These are phyloP conservation scores for Heterocephalus glaber DNA, from an alignment of 2,113 vertebrate species.

Conservation along the genomic window DNA sequence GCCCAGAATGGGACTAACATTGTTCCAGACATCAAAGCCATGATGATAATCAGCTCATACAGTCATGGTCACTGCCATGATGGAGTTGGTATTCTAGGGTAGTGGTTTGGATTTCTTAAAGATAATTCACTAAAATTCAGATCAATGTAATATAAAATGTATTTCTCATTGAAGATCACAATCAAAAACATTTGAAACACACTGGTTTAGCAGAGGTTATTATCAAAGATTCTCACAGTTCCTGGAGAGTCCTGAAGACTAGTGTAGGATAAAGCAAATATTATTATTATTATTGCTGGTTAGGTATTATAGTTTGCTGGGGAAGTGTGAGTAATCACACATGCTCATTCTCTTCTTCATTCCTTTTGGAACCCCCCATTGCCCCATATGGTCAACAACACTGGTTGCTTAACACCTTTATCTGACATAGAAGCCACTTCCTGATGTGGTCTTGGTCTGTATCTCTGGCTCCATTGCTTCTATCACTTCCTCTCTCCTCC, in stretches of 20 bases:
- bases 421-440: not conserved
- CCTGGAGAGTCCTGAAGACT: not conserved
- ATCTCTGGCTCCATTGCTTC: not conserved
- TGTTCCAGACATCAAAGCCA: not conserved
- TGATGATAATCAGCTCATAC: not conserved
- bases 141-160: not conserved
- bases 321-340: not conserved
- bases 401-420: not conserved
- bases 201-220: not conserved
- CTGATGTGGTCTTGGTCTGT: not conserved
- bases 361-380: not conserved
- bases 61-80: not conserved
- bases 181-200: not conserved
- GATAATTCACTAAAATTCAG: conserved; percentile 27
- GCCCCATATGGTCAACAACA: not conserved
- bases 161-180: not conserved
- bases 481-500: not conserved
- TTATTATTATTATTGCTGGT: not conserved
- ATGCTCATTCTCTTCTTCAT: not conserved
- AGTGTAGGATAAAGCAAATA: not conserved
- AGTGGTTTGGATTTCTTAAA: not conserved
- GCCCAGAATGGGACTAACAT: not conserved
- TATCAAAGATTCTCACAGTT: not conserved
- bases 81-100: not conserved
- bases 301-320: not conserved